phyloP scores from a whole-genome alignment of 2,797 vertebrate species.

The Myripristis jacobus region DNA sequence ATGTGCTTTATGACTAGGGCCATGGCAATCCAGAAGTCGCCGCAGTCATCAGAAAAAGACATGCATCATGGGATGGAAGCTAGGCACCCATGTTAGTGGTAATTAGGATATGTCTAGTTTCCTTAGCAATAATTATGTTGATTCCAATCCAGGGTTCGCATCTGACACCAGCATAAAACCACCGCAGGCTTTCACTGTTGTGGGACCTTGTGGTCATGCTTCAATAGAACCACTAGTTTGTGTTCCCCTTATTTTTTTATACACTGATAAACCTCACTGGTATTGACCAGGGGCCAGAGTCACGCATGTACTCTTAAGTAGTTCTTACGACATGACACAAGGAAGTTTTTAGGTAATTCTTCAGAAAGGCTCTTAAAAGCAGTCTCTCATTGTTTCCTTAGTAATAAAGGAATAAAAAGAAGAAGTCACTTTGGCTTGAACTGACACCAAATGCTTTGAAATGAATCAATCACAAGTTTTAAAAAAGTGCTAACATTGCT shows the following conservation, averaged over 20 bases:
- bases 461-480: too few species aligned
- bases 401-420: too few species aligned
- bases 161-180: background rate
- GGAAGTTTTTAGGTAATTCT: too few species aligned
- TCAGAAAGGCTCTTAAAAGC: too few species aligned
- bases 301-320: too few species aligned
- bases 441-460: too few species aligned
- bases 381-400: too few species aligned
- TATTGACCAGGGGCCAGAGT: background rate
- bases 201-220: background rate
- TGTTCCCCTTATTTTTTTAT: background rate
- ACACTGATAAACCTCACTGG: background rate
- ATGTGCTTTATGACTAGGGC: conserved; percentile 53
- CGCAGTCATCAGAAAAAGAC: conserved; percentile 51
- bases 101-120: conserved; percentile 31
- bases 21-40: conserved; percentile 58
- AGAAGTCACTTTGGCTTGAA: too few species aligned
- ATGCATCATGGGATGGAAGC: conserved; percentile 54
- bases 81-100: conserved; percentile 14
- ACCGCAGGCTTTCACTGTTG: background rate
- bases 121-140: background rate
- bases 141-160: conserved; percentile 4
- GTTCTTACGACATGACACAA: too few species aligned
- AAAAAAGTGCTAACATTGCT: too few species aligned
- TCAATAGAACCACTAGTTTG: background rate